phyloP scores from a whole-genome alignment of 2,113 vertebrate genomes.

The Paratilapia polleni region DNA sequence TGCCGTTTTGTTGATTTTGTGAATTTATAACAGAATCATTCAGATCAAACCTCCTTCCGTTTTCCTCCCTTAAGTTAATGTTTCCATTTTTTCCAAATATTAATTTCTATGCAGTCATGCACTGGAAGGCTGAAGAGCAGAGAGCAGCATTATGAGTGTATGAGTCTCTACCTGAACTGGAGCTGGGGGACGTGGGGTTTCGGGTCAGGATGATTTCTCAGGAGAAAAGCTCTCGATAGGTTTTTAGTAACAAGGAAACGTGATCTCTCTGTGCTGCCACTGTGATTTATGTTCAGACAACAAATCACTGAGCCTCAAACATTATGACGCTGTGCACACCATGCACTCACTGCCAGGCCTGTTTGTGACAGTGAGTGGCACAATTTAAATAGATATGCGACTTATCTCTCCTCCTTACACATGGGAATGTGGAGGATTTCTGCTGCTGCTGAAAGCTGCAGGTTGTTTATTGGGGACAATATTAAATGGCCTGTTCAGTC shows the following conservation, averaged over 20 bases:
- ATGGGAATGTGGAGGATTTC: background rate
- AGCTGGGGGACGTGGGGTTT: slow-evolving; percentile 33
- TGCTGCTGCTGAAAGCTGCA: background rate
- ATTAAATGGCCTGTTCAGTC: background rate
- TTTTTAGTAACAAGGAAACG: slow-evolving; percentile 58
- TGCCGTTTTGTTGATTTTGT: too few species aligned
- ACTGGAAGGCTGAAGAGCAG: background rate
- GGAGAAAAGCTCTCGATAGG: slow-evolving; percentile 64
- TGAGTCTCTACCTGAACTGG: background rate
- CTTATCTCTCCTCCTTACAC: slow-evolving; percentile 15
- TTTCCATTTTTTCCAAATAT: slow-evolving; percentile 32
- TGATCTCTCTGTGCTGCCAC: slow-evolving; percentile 69
- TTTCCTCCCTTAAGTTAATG: background rate
- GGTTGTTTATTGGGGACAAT: background rate
- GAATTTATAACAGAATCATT: too few species aligned
- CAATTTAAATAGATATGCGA: slow-evolving; percentile 59
- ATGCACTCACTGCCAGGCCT: slow-evolving; percentile 42
- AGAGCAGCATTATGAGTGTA: background rate
- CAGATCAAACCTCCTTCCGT: too few species aligned
- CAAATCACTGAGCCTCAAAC: slow-evolving; percentile 63
- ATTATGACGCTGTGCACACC: slow-evolving; percentile 33
- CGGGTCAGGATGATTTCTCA: slow-evolving; percentile 77
- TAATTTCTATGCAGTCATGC: slow-evolving; percentile 48
- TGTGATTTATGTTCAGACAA: slow-evolving; percentile 78
- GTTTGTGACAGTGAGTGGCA: slow-evolving; percentile 59